A percentile compares a stretch with the other conserved stretches of the same genome.
Conservation (phyloP, 2,797 vertebrate species). For the Gymnodraco acuticeps region DNA sequence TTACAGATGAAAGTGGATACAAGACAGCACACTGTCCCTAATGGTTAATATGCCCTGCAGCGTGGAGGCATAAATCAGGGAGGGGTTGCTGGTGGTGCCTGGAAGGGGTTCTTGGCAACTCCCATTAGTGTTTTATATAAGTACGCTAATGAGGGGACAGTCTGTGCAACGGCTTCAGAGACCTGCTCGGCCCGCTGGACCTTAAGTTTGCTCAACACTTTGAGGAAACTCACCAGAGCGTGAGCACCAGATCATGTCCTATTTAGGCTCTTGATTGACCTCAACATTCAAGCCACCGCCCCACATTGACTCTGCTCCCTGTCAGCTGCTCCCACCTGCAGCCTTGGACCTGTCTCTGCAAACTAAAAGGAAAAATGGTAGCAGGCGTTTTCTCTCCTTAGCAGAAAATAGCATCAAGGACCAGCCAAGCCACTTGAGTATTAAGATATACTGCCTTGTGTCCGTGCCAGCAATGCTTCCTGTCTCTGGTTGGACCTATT, state of each 20-base stretch:
- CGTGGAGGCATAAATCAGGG: slow-evolving; percentile 62
- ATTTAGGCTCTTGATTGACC: slow-evolving; percentile 36
- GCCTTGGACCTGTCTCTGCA: slow-evolving; percentile 36
- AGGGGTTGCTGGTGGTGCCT: slow-evolving; percentile 31
- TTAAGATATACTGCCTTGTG: slow-evolving; percentile 54
- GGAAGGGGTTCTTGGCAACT: slow-evolving; percentile 46
- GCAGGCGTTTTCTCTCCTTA: slow-evolving; percentile 52
- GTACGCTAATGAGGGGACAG: slow-evolving; percentile 51
- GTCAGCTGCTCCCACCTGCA: slow-evolving; percentile 36
- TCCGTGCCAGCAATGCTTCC: slow-evolving; percentile 49
- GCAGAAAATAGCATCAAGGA: slow-evolving; percentile 57
- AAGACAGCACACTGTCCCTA: slow-evolving; percentile 69
- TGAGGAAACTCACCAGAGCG: slow-evolving; percentile 16
- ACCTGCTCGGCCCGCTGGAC: slow-evolving; percentile 29
- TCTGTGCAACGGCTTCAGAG: slow-evolving; percentile 4
- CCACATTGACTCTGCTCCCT: slow-evolving; percentile 38
- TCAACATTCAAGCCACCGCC: slow-evolving; percentile 28
- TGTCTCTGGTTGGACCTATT: slow-evolving; percentile 49
- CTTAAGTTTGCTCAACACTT: slow-evolving; percentile 38
- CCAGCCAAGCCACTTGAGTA: slow-evolving; percentile 32
- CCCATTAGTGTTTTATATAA: slow-evolving; percentile 73
- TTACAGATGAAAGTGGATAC: slow-evolving; percentile 78
- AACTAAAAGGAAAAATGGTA: slow-evolving; percentile 51
- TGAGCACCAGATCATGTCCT: slow-evolving; percentile 15
- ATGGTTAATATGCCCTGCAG: slow-evolving; percentile 71